phyloP scores from a whole-genome alignment of 2,113 vertebrate species.

The Neolamprologus kungweensis region DNA sequence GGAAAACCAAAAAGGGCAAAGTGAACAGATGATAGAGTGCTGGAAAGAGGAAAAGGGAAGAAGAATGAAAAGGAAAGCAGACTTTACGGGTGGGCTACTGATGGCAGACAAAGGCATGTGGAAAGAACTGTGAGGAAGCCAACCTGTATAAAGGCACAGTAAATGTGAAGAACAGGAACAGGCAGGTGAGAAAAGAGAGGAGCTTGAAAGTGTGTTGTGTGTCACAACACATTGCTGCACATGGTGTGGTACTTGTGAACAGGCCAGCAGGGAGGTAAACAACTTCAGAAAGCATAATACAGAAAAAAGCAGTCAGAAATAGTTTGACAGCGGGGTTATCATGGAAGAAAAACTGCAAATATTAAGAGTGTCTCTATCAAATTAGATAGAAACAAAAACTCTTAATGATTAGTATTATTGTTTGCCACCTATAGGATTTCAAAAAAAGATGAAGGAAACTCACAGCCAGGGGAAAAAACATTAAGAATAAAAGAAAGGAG shows the following conservation, averaged over 20 bases:
- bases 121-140: background rate
- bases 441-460: background rate
- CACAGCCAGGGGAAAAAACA: background rate
- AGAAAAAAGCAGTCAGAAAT: background rate
- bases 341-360: background rate
- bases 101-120: background rate
- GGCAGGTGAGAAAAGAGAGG: slow-evolving; percentile 12
- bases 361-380: background rate
- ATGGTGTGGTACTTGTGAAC: background rate
- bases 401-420: background rate
- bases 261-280: slow-evolving; percentile 4
- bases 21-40: background rate
- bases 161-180: slow-evolving; percentile 1
- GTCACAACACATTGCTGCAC: slow-evolving; percentile 13
- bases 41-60: background rate
- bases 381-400: background rate
- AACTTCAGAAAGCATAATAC: background rate
- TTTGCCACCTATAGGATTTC: background rate
- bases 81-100: background rate
- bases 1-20: background rate
- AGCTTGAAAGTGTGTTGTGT: background rate
- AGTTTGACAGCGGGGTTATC: background rate
- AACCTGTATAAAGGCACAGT: background rate
- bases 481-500: slow-evolving; percentile 5
- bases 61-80: background rate